A percentile compares a stretch with the other conserved stretches of the same genome.
Evolutionary conservation across 2,888 invertebrate species (phyloP).

Genomic region (Choristoneura rosaceana): DNA sequence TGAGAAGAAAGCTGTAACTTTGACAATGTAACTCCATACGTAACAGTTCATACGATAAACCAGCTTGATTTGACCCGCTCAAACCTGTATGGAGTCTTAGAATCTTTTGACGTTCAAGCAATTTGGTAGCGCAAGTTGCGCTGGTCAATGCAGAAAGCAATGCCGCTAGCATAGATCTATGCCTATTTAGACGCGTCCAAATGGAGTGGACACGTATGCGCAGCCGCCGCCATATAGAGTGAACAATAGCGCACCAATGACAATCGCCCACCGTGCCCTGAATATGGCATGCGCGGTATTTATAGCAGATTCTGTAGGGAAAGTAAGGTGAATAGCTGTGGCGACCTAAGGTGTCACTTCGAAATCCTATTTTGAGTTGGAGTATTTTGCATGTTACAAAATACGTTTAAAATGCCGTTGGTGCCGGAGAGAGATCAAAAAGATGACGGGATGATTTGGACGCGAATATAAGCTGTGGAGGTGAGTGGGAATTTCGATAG

Average conservation of each 20-base stretch:
- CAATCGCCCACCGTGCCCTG: slow-evolving; percentile 62
- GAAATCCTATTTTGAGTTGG: background rate
- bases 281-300: slow-evolving; percentile 57
- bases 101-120: slow-evolving; percentile 34
- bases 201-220: slow-evolving; percentile 67
- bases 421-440: too few species aligned
- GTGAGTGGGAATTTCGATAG: too few species aligned
- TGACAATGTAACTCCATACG: slow-evolving; percentile 83
- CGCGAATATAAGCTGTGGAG: too few species aligned
- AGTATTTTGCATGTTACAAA: background rate
- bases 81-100: slow-evolving; percentile 40
- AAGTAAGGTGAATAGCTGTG: slow-evolving; percentile 10
- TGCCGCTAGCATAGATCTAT: slow-evolving; percentile 81
- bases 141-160: slow-evolving; percentile 67
- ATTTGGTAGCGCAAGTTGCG: slow-evolving; percentile 51
- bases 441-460: too few species aligned
- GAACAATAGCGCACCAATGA: slow-evolving; percentile 73
- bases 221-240: slow-evolving; percentile 82
- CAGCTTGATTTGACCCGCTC: slow-evolving; percentile 57
- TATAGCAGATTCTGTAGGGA: slow-evolving; percentile 11
- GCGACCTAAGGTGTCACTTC: background rate
- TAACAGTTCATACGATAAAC: slow-evolving; percentile 66
- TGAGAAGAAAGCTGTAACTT: slow-evolving; percentile 83
- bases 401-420: too few species aligned
- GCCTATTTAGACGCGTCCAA: slow-evolving; percentile 82